Base-by-base conservation (phyloP, 2,888 invertebrate species). In the Trilocha varians region DNA sequence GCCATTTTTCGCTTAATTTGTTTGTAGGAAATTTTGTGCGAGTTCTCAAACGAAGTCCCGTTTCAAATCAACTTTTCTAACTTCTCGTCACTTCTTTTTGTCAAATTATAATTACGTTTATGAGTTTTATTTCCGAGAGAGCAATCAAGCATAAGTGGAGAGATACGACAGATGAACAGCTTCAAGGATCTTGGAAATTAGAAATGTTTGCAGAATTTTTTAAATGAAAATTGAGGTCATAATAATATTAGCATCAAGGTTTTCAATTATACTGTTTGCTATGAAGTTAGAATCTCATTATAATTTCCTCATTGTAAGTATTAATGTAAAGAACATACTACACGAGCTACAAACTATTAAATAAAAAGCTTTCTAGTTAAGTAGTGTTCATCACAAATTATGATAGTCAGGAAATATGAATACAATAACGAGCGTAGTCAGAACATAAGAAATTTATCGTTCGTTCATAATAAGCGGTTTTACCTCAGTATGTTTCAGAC, bases 1-100 rank as follows among this genome's bases (percentile, higher is more conserved):
- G 45, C 49, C 46, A 51, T 47, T 51, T 59, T 51, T 50, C 40
- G 41, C 45, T 50, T 65, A 60, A 65, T 68, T 69, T 57, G 64
- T 62, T 60, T 63, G 55, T 62, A 57, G 55, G 48, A 46, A 51
- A 51, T 59, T 47, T 46, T 49, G 43, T 47, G 41, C 46, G 50
- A 62, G 53, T 58, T 58, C 45, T 39, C 43, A 41, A 55, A 50
- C 46, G 47, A 53, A 47, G 39, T 41, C 45, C 42, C 42, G 42
- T 40, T 41, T 44, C 45, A 32, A 42, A 45, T 43, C 44, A 56
- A 58, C 44, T 54, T 57, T 52, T 41, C 42, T 45, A 39, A 45
- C 40, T 41, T 41, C 49, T 56, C 52, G 49, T 49, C 42, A 38
- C 43, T 25, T 39, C 36, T 40, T 36, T 45, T 47, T 47, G 57